Base-by-base conservation (phyloP, 2,113 vertebrate species). In the Taurulus bubalis region DNA sequence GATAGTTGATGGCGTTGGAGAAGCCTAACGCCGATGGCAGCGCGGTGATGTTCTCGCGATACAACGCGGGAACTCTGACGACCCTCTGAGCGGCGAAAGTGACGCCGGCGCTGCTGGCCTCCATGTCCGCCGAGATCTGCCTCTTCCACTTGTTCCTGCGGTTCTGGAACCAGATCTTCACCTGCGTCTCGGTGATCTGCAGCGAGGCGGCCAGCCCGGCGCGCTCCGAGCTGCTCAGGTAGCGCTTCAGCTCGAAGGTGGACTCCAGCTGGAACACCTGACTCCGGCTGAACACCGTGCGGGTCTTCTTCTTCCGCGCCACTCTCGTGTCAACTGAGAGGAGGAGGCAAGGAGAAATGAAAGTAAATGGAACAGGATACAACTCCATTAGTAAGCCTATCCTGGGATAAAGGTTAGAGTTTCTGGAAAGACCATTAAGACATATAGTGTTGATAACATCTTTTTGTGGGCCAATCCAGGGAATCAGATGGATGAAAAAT, bases 131-230 rank as follows among this genome's bases (percentile, higher is more conserved):
- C 0, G 96, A 94, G 32, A 96, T 86, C 89, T 98, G 97, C 71
- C 97, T 82, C 88, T 98, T 98, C 97, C 97, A 97, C 82, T 96
- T 97, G 92, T 97, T 97, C 76, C 96, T 92, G 18, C 96, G 95
- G 88, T 97, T 97, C 79, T 97, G 96, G 69, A 97, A 97, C 96
- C 96, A 97, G 88, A 97, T 97, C 94, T 97, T 97, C 8, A 97
- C 96, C 91, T 97, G 96, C 1, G 96, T 97, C 93, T 97, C 96
- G 1, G 96, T 97, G 84, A 97, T 95, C 79, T 96, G 95, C 59
- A 97, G 93, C 1, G 95, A 94, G 8, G 95, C 92, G 2, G 96
- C 96, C 11, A 97, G 91, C 4, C 95, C 95, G 0, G 96, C 96
- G 12, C 96, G 91, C 85, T 97, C 96, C 0, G 96, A 92, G 91